phyloP scores from a whole-genome alignment of 2,888 invertebrate genomes.

The Caenorhabditis japonica region DNA sequence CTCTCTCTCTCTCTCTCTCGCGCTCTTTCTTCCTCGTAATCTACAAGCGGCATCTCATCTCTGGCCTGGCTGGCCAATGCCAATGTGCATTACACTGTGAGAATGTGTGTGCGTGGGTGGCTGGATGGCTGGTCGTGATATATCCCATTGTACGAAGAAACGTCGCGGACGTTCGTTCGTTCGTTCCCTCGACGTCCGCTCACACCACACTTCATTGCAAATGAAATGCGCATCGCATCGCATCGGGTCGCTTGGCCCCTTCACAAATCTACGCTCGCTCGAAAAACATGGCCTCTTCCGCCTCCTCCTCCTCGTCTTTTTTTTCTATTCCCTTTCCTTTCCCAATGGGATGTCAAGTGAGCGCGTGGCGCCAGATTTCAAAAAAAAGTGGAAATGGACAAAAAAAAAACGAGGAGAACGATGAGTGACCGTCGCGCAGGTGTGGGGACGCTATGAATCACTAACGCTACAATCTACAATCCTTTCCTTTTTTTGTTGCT shows the following conservation, averaged over 20 bases:
- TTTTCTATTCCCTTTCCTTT: not conserved
- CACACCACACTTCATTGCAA: slow-evolving; percentile 50
- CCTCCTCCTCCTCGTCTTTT: slow-evolving; percentile 11
- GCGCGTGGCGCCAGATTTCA: slow-evolving; percentile 40
- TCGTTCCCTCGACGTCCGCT: slow-evolving; percentile 41
- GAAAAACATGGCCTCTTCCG: slow-evolving; percentile 47
- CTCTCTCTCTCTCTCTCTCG: not conserved
- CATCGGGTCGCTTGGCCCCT: slow-evolving; percentile 42
- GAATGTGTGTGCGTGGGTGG: no score
- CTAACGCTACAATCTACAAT: not conserved
- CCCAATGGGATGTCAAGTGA: slow-evolving; percentile 39
- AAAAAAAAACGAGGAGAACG: slow-evolving; percentile 26
- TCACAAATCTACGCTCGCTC: slow-evolving; percentile 38
- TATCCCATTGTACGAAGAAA: slow-evolving; percentile 46
- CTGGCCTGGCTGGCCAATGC: not conserved
- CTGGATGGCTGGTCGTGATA: slow-evolving; percentile 36
- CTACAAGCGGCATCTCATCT: slow-evolving; percentile 17
- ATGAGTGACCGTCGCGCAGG: slow-evolving; percentile 29
- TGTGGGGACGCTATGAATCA: slow-evolving; percentile 41
- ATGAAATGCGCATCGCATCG: no score
- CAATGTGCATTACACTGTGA: slow-evolving; percentile 46
- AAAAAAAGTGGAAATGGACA: no score
- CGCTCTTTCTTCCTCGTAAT: slow-evolving; percentile 11
- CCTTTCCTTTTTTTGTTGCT: no score
- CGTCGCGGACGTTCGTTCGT: slow-evolving; percentile 37